A percentile compares a stretch with the other conserved stretches of the same genome.
Evolutionary conservation across 2,888 invertebrate species (phyloP).

Genomic region (Limnephilus rhombicus): DNA sequence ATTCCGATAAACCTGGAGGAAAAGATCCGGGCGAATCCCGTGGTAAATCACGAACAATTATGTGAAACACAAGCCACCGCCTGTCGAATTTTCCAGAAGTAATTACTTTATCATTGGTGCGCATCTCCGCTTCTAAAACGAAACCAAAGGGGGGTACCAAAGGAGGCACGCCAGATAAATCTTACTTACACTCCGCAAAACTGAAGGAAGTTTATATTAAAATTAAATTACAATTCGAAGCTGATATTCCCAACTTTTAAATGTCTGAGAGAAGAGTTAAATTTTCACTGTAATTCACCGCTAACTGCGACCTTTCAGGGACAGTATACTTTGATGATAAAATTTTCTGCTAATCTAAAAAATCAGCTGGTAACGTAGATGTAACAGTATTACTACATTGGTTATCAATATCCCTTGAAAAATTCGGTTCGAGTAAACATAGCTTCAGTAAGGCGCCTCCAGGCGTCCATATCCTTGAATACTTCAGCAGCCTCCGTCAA

Average conservation of each 20-base stretch:
- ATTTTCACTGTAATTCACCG: background rate
- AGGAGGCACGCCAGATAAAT: conserved; percentile 29
- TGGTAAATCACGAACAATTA: conserved; percentile 63
- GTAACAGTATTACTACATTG: background rate
- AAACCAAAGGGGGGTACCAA: conserved; percentile 24
- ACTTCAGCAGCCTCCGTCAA: background rate
- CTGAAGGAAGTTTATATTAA: conserved; percentile 23
- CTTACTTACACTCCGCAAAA: conserved; percentile 36
- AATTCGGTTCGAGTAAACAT: background rate
- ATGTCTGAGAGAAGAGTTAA: background rate
- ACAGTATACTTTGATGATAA: background rate
- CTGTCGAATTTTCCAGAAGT: conserved; percentile 55
- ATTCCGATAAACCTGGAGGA: conserved; percentile 14
- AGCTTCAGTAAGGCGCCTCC: too few species aligned
- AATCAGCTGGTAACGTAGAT: background rate
- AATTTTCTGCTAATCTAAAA: background rate
- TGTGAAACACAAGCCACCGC: conserved; percentile 56
- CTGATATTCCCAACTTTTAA: background rate
- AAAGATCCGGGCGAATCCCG: background rate
- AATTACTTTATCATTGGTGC: conserved; percentile 56
- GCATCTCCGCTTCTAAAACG: conserved; percentile 39
- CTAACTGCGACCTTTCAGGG: background rate
- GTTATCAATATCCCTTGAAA: background rate
- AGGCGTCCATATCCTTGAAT: too few species aligned
- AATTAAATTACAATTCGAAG: conserved; percentile 29